phyloP scores from a whole-genome alignment of 2,797 vertebrate genomes.

The Euthynnus affinis region DNA sequence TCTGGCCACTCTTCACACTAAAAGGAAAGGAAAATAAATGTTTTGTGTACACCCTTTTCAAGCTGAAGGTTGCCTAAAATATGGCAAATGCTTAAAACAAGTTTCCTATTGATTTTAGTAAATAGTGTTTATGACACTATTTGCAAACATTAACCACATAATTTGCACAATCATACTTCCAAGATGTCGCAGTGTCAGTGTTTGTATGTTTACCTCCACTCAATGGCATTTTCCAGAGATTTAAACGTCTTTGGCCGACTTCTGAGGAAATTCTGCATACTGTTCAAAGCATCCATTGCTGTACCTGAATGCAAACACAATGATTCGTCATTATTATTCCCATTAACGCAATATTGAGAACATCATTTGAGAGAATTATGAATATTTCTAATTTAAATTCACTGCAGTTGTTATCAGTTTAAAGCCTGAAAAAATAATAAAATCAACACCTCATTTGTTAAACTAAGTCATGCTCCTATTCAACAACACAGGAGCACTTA shows the following conservation, averaged over 20 bases:
- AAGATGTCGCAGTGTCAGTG: not conserved
- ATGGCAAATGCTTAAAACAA: not conserved
- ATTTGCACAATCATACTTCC: not conserved
- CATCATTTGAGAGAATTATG: not conserved
- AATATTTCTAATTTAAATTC: not conserved
- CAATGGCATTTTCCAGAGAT: conserved; percentile 97
- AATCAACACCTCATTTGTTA: not conserved
- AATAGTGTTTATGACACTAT: not conserved
- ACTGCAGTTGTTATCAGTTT: not conserved
- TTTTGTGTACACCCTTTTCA: not conserved
- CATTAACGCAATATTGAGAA: not conserved
- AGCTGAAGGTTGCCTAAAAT: not conserved
- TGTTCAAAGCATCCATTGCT: conserved; percentile 98
- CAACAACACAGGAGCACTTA: conserved; percentile 57
- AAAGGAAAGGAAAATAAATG: not conserved
- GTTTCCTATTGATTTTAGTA: too few species aligned
- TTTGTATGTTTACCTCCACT: conserved; percentile 92
- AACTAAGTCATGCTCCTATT: not conserved
- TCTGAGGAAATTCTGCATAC: conserved; percentile 99
- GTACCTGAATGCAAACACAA: conserved; percentile 87
- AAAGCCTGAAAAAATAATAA: not conserved
- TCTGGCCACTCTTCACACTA: conserved; percentile 98
- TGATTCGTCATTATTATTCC: not conserved
- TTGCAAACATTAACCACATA: not conserved
- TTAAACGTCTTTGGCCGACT: conserved; percentile 98